Conservation (phyloP, 2,113 vertebrate genomes). For the Aplodontia rufa region DNA sequence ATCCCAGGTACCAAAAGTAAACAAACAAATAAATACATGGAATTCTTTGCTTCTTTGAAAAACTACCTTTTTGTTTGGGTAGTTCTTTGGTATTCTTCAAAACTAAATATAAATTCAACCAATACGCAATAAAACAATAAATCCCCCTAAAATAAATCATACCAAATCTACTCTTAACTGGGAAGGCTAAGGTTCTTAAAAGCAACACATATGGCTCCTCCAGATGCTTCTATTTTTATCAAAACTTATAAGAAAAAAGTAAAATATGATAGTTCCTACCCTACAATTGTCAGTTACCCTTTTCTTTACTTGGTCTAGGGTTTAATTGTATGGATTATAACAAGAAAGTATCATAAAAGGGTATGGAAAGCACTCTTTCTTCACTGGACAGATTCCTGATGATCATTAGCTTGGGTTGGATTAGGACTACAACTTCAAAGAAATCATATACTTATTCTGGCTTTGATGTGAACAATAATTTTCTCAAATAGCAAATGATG, state of each 20-base stretch:
- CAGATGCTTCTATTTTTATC: too few species aligned
- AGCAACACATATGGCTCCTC: not conserved
- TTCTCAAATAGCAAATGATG: not conserved
- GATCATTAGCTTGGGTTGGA: not conserved
- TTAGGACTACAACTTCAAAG: not conserved
- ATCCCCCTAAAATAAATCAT: not conserved
- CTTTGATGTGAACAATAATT: not conserved
- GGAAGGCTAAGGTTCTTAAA: not conserved
- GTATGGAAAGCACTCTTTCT: not conserved
- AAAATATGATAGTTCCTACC: too few species aligned
- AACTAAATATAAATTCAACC: constrained; percentile 3
- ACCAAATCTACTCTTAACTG: not conserved
- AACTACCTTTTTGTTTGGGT: not conserved
- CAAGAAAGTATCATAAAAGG: not conserved
- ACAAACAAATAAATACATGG: too few species aligned
- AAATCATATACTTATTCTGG: not conserved
- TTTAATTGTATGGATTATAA: not conserved
- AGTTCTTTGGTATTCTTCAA: constrained; percentile 9
- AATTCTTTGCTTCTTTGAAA: not conserved
- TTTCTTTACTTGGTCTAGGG: not conserved
- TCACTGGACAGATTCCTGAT: not conserved
- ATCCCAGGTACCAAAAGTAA: too few species aligned
- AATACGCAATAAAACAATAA: too few species aligned
- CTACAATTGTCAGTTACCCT: not conserved
- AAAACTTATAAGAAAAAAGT: too few species aligned